These are phyloP conservation scores for Meloidogyne exigua DNA, from an alignment of 1,140 invertebrate genomes.

Conservation along the genomic window DNA sequence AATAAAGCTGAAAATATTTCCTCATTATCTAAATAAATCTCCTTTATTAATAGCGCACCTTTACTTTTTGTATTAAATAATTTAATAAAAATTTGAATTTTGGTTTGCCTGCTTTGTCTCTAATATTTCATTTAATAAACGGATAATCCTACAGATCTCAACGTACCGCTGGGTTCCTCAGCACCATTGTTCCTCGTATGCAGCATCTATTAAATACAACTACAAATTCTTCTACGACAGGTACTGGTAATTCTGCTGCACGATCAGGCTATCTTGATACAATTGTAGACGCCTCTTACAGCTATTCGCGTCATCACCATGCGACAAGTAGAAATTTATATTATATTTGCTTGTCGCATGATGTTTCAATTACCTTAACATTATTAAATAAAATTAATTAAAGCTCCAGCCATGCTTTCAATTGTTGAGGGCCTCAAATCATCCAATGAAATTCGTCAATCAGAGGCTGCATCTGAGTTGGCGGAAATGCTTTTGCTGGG, in stretches of 20 bases:
- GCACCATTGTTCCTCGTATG: slow-evolving; percentile 89
- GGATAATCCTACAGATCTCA: slow-evolving; percentile 13
- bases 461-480: slow-evolving; percentile 94
- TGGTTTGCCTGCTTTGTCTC: slow-evolving; percentile 1
- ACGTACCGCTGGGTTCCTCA: slow-evolving; percentile 74
- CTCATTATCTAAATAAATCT: no score
- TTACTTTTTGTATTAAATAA: no score
- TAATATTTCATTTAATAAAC: not conserved
- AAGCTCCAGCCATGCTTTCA: slow-evolving; percentile 25
- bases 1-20: not conserved
- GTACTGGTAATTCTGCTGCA: slow-evolving; percentile 32
- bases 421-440: slow-evolving; percentile 84
- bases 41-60: no score
- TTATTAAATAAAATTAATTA: not conserved
- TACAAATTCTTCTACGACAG: slow-evolving; percentile 8
- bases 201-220: slow-evolving; percentile 83
- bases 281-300: not conserved
- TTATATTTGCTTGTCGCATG: not conserved
- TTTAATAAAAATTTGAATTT: not conserved
- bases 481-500: slow-evolving; percentile 98
- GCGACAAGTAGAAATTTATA: slow-evolving; percentile 25
- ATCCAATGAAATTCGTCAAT: slow-evolving; percentile 91
- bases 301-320: slow-evolving; percentile 24
- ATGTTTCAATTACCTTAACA: not conserved
- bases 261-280: not conserved